Evolutionary conservation across 64 coral and sea anemone genomes (phyloP).

Genomic region (Platygyra sinensis): DNA sequence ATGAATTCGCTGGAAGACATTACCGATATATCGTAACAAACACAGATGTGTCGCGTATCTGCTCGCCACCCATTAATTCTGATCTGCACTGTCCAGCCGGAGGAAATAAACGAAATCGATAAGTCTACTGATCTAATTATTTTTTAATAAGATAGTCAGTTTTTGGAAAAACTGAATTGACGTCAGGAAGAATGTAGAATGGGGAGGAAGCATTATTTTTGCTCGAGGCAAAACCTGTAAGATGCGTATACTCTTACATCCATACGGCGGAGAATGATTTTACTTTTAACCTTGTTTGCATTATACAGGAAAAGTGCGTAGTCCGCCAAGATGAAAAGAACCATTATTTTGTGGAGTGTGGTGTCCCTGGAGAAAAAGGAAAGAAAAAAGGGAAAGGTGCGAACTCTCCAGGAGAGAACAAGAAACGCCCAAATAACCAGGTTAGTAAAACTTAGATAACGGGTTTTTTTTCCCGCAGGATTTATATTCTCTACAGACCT

Average conservation of each 20-base stretch:
- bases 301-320: constrained; percentile 1
- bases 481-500: too few relatives aligned
- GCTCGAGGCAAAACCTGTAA: too few relatives aligned
- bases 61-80: not conserved
- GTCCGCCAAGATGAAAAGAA: not conserved
- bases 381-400: constrained; percentile 8
- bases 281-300: too few relatives aligned
- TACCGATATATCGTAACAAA: not conserved
- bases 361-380: not conserved
- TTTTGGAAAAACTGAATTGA: not conserved
- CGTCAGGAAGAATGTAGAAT: too few relatives aligned
- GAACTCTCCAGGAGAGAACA: not conserved
- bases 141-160: not conserved
- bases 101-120: not conserved
- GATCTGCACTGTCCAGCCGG: not conserved
- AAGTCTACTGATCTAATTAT: not conserved
- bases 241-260: too few relatives aligned
- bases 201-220: too few relatives aligned
- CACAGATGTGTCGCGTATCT: not conserved
- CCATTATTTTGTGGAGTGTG: not conserved
- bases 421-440: not conserved
- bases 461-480: not conserved
- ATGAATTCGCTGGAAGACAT: not conserved
- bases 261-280: too few relatives aligned
- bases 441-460: not conserved